Evolutionary conservation across 2,113 vertebrate species (phyloP).

Genomic region (Gorilla gorilla): DNA sequence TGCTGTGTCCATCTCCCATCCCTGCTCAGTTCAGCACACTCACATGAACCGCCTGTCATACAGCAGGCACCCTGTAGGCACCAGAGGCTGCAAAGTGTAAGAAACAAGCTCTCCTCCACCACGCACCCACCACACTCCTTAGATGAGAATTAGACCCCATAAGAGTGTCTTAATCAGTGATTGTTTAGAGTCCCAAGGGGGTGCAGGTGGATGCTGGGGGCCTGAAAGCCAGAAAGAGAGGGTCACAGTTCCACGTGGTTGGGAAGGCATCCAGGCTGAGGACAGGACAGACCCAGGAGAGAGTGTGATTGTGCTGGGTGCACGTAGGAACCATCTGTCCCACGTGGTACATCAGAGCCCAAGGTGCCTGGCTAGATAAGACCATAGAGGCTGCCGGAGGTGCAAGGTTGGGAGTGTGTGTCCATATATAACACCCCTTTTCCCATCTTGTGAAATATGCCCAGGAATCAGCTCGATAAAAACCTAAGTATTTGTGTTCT

Average conservation of each 20-base stretch:
- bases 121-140: background rate
- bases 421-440: background rate
- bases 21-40: background rate
- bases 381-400: background rate
- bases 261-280: too few species aligned
- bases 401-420: background rate
- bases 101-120: background rate
- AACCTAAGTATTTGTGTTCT: background rate
- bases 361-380: background rate
- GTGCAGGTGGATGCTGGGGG: background rate
- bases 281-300: background rate
- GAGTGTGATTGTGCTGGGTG: background rate
- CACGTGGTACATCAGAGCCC: accelerated
- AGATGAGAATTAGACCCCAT: background rate
- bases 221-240: background rate
- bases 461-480: background rate
- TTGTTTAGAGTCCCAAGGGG: background rate
- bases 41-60: background rate
- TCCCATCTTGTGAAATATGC: background rate
- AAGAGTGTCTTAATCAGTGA: background rate
- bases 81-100: background rate
- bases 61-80: background rate
- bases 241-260: background rate
- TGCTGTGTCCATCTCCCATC: background rate
- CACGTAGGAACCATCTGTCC: background rate